These are phyloP conservation scores for Sinocyclocheilus anophthalmus DNA, from an alignment of 2,113 vertebrate genomes.

Conservation along the genomic window DNA sequence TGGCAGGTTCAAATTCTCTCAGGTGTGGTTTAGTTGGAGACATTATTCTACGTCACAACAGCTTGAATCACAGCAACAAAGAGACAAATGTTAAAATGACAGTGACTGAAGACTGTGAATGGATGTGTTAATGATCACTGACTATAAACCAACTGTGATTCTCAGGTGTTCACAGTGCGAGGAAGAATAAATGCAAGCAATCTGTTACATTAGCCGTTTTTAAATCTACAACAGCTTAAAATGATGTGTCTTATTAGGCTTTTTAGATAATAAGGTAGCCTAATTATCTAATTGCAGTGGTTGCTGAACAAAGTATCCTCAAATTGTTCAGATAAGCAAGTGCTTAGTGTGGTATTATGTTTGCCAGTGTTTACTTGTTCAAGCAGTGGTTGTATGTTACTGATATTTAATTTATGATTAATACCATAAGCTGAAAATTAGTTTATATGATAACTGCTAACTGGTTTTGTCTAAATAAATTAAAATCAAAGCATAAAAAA, in stretches of 20 bases:
- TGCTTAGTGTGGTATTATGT: background rate
- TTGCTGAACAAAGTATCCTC: background rate
- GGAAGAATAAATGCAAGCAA: background rate
- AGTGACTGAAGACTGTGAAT: background rate
- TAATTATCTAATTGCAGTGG: conserved; percentile 8
- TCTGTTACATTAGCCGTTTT: background rate
- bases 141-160: background rate
- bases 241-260: background rate
- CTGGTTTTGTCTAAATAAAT: background rate
- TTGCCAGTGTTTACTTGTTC: background rate
- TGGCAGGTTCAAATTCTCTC: background rate
- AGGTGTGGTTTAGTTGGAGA: background rate
- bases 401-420: background rate
- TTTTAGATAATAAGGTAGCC: background rate
- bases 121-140: background rate
- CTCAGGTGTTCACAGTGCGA: background rate
- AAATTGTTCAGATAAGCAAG: background rate
- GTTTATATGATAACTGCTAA: background rate
- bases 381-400: background rate
- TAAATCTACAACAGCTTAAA: background rate
- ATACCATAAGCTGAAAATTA: background rate
- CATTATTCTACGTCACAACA: background rate
- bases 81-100: background rate
- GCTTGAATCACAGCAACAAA: background rate
- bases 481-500: background rate